A percentile compares a stretch with the other conserved stretches of the same genome.
phyloP scores from a whole-genome alignment of 2,888 invertebrate genomes.

The Stramonita haemastoma region DNA sequence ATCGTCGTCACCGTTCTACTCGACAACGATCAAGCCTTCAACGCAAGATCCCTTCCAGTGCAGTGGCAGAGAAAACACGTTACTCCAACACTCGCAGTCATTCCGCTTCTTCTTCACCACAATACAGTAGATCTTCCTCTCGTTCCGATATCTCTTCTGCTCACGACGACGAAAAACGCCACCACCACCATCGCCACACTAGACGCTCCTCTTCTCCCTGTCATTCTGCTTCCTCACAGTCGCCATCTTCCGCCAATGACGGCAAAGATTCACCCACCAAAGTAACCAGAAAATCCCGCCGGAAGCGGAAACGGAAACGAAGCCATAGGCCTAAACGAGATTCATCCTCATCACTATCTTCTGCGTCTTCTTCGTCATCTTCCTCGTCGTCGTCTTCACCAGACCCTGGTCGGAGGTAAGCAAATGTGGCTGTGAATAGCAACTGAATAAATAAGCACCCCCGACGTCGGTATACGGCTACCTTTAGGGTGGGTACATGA shows the following conservation, averaged over 20 bases:
- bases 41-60: neutral
- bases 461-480: neutral
- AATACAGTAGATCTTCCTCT: neutral
- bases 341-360: neutral
- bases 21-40: neutral
- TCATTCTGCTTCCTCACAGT: neutral
- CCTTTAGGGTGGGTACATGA: neutral
- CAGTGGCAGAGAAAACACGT: neutral
- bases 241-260: neutral
- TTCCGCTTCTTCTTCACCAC: neutral
- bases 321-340: neutral
- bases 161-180: too few relatives aligned
- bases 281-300: neutral
- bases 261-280: neutral
- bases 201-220: neutral
- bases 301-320: neutral
- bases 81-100: neutral
- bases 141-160: neutral
- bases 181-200: neutral
- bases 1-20: neutral
- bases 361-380: neutral
- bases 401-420: neutral
- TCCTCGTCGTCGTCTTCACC: neutral
- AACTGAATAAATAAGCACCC: neutral
- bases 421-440: too few relatives aligned